phyloP scores from a whole-genome alignment of 2,797 vertebrate genomes.

The Sebastes kiyomatsui region DNA sequence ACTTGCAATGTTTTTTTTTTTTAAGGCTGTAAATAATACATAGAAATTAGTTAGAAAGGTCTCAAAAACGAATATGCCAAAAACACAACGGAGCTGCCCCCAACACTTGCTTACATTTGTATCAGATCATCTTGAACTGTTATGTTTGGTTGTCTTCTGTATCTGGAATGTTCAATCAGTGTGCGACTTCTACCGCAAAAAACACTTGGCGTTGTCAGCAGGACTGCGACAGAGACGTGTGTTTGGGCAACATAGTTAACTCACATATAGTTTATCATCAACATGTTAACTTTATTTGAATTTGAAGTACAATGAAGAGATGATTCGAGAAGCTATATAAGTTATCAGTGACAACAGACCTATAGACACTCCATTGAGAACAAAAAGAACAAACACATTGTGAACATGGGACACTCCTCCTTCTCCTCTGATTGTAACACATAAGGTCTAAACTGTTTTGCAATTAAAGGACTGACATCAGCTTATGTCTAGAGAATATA shows the following conservation, averaged over 20 bases:
- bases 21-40: constrained; percentile 59
- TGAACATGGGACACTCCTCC: constrained; percentile 71
- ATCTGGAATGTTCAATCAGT: background rate
- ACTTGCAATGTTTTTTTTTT: constrained; percentile 40
- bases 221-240: background rate
- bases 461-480: constrained; percentile 74
- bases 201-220: background rate
- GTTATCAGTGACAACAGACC: constrained; percentile 84
- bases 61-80: constrained; percentile 11
- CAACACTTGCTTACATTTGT: background rate
- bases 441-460: constrained; percentile 68
- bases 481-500: constrained; percentile 77
- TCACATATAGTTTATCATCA: constrained; percentile 72
- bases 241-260: constrained; percentile 40
- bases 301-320: constrained; percentile 84
- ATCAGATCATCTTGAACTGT: background rate
- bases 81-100: constrained; percentile 49
- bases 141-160: background rate
- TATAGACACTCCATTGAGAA: constrained; percentile 80
- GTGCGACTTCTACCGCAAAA: background rate
- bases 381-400: constrained; percentile 78
- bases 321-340: constrained; percentile 82
- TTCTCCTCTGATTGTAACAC: constrained; percentile 71
- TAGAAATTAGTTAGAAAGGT: constrained; percentile 49
- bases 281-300: constrained; percentile 83